Percentiles rank a stretch among this genome's conserved stretches.
These are phyloP conservation scores for Trichonephila clavipes DNA, from an alignment of 1,140 invertebrate species.

Conservation along the genomic window DNA sequence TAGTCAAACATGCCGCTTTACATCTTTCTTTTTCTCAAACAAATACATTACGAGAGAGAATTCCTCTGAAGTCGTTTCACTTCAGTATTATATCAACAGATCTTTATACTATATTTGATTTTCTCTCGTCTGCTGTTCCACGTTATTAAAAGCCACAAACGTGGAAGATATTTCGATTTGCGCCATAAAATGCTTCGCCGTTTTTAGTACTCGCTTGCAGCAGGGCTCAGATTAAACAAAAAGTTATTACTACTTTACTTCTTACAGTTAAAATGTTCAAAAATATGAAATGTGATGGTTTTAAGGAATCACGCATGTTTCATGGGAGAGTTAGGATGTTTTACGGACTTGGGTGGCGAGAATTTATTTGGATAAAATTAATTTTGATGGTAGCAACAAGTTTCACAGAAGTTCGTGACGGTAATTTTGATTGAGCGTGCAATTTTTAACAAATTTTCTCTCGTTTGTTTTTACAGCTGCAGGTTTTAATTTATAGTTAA, in stretches of 20 bases:
- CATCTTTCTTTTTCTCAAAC: slow-evolving; percentile 12
- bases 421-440: no score
- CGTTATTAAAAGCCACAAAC: background rate
- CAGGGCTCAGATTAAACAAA: background rate
- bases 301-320: background rate
- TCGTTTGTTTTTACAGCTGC: background rate
- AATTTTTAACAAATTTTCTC: no score
- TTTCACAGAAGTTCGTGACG: no score
- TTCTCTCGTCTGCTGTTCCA: background rate
- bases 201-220: background rate
- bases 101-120: slow-evolving; percentile 31
- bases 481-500: background rate
- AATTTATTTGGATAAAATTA: no score
- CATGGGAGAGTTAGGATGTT: background rate
- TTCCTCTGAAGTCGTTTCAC: slow-evolving; percentile 10
- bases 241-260: background rate
- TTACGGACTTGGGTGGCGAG: background rate
- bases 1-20: background rate
- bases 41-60: background rate
- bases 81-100: slow-evolving; percentile 28
- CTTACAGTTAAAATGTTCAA: background rate
- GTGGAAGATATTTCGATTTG: background rate
- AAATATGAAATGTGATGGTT: background rate
- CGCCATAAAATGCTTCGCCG: background rate
- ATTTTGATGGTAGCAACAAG: no score